phyloP scores from a whole-genome alignment of 2,113 vertebrate genomes.

The Australoheros scitulus region DNA sequence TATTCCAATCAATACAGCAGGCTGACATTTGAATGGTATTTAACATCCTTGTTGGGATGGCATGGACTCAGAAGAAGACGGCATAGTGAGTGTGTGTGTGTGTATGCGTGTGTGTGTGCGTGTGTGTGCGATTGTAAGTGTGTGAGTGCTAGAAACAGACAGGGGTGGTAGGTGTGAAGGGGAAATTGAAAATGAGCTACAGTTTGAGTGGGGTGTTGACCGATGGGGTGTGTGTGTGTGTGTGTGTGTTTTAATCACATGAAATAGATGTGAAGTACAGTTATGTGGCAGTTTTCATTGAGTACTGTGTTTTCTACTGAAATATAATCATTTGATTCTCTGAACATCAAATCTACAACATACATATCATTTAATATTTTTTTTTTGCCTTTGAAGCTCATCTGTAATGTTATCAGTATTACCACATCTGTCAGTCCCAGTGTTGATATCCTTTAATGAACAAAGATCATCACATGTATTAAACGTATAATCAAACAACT shows the following conservation, averaged over 20 bases:
- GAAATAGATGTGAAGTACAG: not conserved
- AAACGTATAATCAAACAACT: not conserved
- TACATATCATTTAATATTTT: not conserved
- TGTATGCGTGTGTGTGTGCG: not conserved
- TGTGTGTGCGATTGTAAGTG: not conserved
- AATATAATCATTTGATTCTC: not conserved
- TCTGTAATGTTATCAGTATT: not conserved
- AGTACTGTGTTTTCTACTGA: not conserved
- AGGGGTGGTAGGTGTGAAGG: conserved; percentile 1
- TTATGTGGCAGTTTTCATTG: not conserved
- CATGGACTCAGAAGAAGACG: conserved; percentile 20
- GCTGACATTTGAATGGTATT: conserved; percentile 82
- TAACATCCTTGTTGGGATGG: conserved; percentile 75
- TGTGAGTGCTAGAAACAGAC: not conserved
- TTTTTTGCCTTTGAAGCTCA: not conserved
- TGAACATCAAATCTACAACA: not conserved
- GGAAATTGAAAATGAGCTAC: conserved; percentile 58
- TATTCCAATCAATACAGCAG: conserved; percentile 79
- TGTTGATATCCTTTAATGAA: not conserved
- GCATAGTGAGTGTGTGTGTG: conserved; percentile 4
- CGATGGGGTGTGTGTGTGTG: conserved; percentile 39
- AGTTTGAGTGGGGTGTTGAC: conserved; percentile 53
- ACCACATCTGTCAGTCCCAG: not conserved
- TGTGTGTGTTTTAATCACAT: not conserved
- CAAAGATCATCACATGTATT: not conserved